A percentile compares a stretch with the other conserved stretches of the same genome.
phyloP scores from a whole-genome alignment of 2,888 invertebrate species.

The Leucoma salicis region DNA sequence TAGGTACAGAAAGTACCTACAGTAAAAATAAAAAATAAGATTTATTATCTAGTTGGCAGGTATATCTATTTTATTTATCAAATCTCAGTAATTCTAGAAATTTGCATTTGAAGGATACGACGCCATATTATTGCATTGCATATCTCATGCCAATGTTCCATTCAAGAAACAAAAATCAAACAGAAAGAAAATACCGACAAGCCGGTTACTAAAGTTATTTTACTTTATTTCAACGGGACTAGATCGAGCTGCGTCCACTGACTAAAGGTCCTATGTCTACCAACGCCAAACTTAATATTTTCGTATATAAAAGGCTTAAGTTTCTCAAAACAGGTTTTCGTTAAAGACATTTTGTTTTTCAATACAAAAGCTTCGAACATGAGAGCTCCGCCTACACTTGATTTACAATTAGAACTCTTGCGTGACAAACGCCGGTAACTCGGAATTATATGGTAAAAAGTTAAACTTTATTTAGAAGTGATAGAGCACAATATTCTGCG shows the following conservation, averaged over 20 bases:
- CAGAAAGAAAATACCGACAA: slow-evolving; percentile 78
- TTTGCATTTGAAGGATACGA: slow-evolving; percentile 54
- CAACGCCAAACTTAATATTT: slow-evolving; percentile 67
- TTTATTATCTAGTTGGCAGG: too few species aligned
- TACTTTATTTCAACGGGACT: slow-evolving; percentile 72
- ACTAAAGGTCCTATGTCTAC: slow-evolving; percentile 68
- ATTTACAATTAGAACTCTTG: slow-evolving; percentile 82
- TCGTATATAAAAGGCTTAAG: slow-evolving; percentile 78
- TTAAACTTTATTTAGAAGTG: slow-evolving; percentile 76
- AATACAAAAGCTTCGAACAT: slow-evolving; percentile 73
- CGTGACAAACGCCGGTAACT: slow-evolving; percentile 81
- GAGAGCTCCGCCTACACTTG: slow-evolving; percentile 81
- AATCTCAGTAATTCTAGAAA: too few species aligned
- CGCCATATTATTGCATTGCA: slow-evolving; percentile 79
- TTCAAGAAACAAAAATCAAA: slow-evolving; percentile 78
- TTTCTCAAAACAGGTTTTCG: slow-evolving; percentile 78
- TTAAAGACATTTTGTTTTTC: slow-evolving; percentile 80
- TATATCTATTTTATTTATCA: too few species aligned
- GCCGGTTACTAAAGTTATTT: slow-evolving; percentile 79
- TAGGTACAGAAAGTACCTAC: too few species aligned
- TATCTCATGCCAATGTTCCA: slow-evolving; percentile 80
- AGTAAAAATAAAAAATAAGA: too few species aligned
- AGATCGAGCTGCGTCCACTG: slow-evolving; percentile 41
- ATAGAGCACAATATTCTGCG: slow-evolving; percentile 76
- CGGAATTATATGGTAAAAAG: slow-evolving; percentile 76